Conservation (phyloP, 2,113 vertebrate species). For the Engystomops pustulosus region DNA sequence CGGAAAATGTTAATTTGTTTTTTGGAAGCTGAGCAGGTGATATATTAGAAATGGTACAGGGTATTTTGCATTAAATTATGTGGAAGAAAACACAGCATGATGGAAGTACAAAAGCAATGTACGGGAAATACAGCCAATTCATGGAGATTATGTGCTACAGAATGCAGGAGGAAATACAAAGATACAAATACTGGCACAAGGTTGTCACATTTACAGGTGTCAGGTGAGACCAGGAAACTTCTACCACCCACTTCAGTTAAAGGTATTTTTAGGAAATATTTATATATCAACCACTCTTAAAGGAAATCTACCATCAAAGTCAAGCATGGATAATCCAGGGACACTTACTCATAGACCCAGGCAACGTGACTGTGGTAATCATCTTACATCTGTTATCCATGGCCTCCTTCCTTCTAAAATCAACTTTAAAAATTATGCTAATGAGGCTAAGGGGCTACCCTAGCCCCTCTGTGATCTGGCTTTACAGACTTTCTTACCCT, state of each 20-base stretch:
- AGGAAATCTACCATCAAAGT: no score
- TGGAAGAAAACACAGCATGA: constrained; percentile 33
- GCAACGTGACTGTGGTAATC: no score
- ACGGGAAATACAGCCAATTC: neutral
- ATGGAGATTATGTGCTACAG: neutral
- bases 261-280: no score
- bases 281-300: no score
- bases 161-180: neutral
- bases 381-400: no score
- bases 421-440: no score
- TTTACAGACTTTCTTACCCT: no score
- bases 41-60: constrained; percentile 16
- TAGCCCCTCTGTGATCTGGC: no score
- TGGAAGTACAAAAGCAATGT: neutral
- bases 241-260: neutral
- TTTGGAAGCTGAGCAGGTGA: constrained; percentile 31
- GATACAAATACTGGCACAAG: neutral
- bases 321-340: no score
- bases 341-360: no score
- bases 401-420: no score
- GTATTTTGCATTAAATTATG: constrained; percentile 45
- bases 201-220: neutral
- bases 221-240: neutral
- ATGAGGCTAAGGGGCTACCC: no score
- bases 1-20: constrained; percentile 52